These are phyloP conservation scores for Parotia lawesii DNA, from an alignment of 2,113 vertebrate genomes.

Conservation along the genomic window DNA sequence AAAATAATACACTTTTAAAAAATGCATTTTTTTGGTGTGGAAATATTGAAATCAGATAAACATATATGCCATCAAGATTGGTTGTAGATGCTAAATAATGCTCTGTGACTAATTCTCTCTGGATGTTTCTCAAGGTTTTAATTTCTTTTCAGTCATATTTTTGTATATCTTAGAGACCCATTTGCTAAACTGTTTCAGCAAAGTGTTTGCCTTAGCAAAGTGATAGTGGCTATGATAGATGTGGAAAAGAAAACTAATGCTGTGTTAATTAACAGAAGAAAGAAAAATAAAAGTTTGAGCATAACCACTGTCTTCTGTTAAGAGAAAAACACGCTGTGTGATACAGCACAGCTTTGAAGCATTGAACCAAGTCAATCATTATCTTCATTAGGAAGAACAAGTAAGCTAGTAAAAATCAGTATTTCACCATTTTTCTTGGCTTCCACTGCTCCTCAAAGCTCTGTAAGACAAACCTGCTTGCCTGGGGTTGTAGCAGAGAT, in stretches of 20 bases:
- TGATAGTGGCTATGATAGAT: background rate
- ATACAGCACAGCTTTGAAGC: background rate
- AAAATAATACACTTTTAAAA: background rate
- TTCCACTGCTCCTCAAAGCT: background rate
- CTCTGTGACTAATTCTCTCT: background rate
- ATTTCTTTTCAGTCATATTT: background rate
- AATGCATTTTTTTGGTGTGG: background rate
- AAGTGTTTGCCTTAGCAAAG: background rate
- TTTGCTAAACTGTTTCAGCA: background rate
- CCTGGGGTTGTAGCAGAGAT: background rate
- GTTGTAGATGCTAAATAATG: background rate
- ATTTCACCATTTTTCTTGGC: background rate
- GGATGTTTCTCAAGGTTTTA: background rate
- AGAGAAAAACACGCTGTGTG: background rate
- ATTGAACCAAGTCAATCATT: background rate
- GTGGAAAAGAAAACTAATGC: background rate
- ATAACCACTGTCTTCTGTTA: background rate
- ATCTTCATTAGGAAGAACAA: background rate
- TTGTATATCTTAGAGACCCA: background rate
- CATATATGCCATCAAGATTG: background rate
- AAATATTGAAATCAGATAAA: background rate
- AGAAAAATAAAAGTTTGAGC: background rate
- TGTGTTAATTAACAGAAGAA: background rate
- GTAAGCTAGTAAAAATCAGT: background rate
- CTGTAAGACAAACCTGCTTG: background rate